Evolutionary conservation across 2,888 invertebrate species (phyloP).

Genomic region (Oconnorella tubifera): DNA sequence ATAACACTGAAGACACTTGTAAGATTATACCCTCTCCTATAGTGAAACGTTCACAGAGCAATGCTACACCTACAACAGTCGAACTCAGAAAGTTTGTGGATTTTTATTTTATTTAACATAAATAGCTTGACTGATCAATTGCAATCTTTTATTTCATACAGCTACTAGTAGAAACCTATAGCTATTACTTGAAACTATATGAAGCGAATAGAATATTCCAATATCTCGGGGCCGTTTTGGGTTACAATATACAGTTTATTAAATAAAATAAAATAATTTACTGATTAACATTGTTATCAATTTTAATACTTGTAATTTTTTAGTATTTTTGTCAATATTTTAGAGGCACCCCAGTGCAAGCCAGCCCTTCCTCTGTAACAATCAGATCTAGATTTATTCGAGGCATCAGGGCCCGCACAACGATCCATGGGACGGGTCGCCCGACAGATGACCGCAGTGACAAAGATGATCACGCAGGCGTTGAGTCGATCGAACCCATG

Average conservation of each 20-base stretch:
- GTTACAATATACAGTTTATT: too few species aligned
- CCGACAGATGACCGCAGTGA: conserved; percentile 60
- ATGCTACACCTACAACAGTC: background rate
- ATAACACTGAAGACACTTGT: background rate
- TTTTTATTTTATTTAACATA: too few species aligned
- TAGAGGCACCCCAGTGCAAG: background rate
- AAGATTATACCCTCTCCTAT: background rate
- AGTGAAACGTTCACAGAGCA: background rate
- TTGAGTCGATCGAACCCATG: conserved; percentile 59
- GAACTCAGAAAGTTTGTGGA: background rate
- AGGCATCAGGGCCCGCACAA: conserved; percentile 90
- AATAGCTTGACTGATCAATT: too few species aligned
- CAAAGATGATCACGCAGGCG: background rate
- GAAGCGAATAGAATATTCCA: too few species aligned
- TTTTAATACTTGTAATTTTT: too few species aligned
- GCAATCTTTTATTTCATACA: too few species aligned
- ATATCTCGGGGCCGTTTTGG: too few species aligned
- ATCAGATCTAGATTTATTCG: conserved; percentile 69
- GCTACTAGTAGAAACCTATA: too few species aligned
- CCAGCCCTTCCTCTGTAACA: background rate
- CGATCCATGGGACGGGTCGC: conserved; percentile 92
- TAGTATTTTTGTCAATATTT: too few species aligned
- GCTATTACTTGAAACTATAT: too few species aligned
- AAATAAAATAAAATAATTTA: too few species aligned
- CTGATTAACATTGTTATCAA: too few species aligned